A percentile compares a stretch with the other conserved stretches of the same genome.
Conservation (phyloP, 1,140 invertebrate species). For the Paralvinella palmiformis region DNA sequence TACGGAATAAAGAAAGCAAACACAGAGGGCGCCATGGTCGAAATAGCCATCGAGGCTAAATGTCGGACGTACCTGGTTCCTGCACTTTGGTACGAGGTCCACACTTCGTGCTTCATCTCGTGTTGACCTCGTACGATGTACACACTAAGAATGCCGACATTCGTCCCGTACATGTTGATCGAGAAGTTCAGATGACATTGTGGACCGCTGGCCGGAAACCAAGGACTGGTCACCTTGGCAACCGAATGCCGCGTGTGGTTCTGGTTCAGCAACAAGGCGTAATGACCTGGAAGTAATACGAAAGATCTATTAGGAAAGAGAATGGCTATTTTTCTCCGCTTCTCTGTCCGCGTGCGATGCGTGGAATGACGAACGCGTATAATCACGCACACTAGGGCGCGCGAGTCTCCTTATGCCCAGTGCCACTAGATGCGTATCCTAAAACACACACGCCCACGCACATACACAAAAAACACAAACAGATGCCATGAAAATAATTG, state of each 20-base stretch:
- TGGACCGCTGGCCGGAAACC: neutral
- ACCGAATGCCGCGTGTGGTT: neutral
- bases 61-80: neutral
- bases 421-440: neutral
- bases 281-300: neutral
- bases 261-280: neutral
- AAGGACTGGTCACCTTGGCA: neutral
- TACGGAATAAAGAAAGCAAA: too few species aligned
- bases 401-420: neutral
- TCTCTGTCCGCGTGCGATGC: neutral
- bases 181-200: conserved; percentile 1
- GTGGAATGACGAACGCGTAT: neutral
- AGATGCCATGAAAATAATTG: too few species aligned
- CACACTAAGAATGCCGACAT: neutral
- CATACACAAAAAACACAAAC: neutral
- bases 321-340: neutral
- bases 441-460: neutral
- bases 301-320: neutral
- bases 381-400: neutral
- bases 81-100: neutral
- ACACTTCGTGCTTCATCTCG: neutral
- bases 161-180: conserved; percentile 1
- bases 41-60: too few species aligned
- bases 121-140: neutral
- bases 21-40: too few species aligned